Conservation (phyloP, 1,140 invertebrate genomes). For the Harpegnathos saltator region DNA sequence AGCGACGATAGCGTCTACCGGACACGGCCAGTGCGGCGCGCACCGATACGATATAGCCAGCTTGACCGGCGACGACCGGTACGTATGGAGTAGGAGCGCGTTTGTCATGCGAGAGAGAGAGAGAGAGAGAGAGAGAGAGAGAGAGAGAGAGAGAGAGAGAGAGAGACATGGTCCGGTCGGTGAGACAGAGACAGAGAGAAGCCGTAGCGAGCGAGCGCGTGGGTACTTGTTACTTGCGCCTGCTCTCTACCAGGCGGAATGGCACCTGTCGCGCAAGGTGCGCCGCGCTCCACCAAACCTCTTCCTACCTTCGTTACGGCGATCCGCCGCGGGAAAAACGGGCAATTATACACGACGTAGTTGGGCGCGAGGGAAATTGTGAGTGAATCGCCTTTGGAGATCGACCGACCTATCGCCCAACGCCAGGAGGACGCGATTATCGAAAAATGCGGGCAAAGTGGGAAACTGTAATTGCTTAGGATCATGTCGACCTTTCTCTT, state of each 20-base stretch:
- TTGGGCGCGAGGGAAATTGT: constrained; percentile 15
- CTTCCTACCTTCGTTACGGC: constrained; percentile 48
- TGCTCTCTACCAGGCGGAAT: constrained; percentile 19
- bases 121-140: too few relatives aligned
- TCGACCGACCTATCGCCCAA: not conserved
- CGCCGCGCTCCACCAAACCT: constrained; percentile 65
- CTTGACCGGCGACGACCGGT: not conserved
- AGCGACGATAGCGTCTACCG: constrained; percentile 77
- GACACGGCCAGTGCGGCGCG: constrained; percentile 58
- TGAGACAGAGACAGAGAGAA: constrained; percentile 23
- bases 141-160: constrained; percentile 5
- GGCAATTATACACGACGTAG: constrained; percentile 22
- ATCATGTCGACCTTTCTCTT: too few relatives aligned
- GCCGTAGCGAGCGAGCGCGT: constrained; percentile 35
- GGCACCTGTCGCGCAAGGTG: constrained; percentile 76
- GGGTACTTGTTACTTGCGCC: constrained; percentile 54
- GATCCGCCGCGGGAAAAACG: constrained; percentile 29
- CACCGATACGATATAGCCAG: constrained; percentile 44
- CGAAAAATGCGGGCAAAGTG: not conserved
- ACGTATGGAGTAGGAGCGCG: constrained; percentile 21
- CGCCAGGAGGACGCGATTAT: not conserved
- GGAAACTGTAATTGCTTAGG: too few relatives aligned
- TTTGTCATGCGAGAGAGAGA: constrained; percentile 34
- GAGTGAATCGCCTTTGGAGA: not conserved
- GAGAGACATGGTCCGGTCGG: constrained; percentile 27